These are phyloP conservation scores for Pontoporia blainvillei DNA, from an alignment of 2,113 vertebrate genomes.

Conservation along the genomic window DNA sequence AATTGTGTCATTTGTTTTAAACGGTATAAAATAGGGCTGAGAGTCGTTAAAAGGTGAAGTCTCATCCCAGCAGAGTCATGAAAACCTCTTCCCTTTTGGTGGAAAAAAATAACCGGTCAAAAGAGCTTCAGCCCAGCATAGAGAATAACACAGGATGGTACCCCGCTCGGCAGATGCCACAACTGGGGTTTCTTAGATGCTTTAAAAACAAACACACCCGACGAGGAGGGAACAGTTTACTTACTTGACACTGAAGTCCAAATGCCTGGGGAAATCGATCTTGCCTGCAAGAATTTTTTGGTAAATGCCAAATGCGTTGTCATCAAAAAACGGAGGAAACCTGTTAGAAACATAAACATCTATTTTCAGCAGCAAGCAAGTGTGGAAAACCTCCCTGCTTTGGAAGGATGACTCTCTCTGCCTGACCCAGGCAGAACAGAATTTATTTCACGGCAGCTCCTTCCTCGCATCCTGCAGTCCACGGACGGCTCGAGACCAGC, in stretches of 20 bases:
- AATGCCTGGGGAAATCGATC: conserved; percentile 94
- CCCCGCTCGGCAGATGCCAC: neutral
- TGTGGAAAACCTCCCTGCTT: neutral
- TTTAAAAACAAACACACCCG: neutral
- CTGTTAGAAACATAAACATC: conserved; percentile 71
- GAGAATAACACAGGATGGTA: neutral
- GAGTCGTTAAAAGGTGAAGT: neutral
- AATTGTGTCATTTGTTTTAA: neutral
- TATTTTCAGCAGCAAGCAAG: neutral
- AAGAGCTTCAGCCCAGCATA: fast-evolving
- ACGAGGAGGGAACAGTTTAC: neutral
- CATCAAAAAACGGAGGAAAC: conserved; percentile 97
- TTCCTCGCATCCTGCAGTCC: neutral
- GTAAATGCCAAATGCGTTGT: conserved; percentile 98
- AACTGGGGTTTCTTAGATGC: fast-evolving
- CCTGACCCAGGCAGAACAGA: fast-evolving
- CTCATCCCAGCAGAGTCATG: neutral
- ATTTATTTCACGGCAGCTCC: neutral
- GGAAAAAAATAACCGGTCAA: neutral
- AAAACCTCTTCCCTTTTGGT: fast-evolving
- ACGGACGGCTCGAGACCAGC: fast-evolving
- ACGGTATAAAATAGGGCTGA: neutral
- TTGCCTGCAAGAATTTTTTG: conserved; percentile 97
- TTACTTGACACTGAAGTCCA: conserved; percentile 98
- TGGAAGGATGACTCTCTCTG: fast-evolving